Evolutionary conservation across 2,888 invertebrate genomes (phyloP).

Genomic region (Chalcis sispes): DNA sequence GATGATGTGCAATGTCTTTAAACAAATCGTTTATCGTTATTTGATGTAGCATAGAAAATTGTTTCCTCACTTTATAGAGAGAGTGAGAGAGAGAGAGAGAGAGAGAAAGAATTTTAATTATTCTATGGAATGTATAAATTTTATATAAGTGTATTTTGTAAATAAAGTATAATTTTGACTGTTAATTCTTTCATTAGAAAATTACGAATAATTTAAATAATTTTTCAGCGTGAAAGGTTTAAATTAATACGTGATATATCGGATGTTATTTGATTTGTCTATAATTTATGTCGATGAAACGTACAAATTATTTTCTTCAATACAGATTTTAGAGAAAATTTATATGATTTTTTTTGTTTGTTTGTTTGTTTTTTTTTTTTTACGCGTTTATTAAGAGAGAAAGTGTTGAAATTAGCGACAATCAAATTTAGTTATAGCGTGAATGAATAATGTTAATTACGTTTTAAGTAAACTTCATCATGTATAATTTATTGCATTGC

Average conservation of each 20-base stretch:
- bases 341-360: no score
- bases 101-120: conserved; percentile 13
- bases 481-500: conserved; percentile 46
- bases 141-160: conserved; percentile 35
- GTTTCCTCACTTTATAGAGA: no score
- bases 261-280: conserved; percentile 21
- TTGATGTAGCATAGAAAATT: neutral
- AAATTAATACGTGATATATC: neutral
- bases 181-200: neutral
- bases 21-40: neutral
- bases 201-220: neutral
- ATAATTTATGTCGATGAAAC: conserved; percentile 21
- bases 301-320: conserved; percentile 5
- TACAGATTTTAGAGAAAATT: conserved; percentile 9
- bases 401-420: conserved; percentile 31
- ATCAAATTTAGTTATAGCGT: conserved; percentile 32
- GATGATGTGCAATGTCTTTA: neutral
- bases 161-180: conserved; percentile 40
- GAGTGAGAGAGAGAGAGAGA: no score
- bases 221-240: neutral
- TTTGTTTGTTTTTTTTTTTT: no score
- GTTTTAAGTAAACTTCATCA: conserved; percentile 25
- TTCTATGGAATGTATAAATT: conserved; percentile 10
- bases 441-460: conserved; percentile 24
- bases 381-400: conserved; percentile 24